Percentiles rank a stretch among this genome's conserved stretches.
phyloP scores from a whole-genome alignment of 2,797 vertebrate genomes.

The Pseudomugil tenellus region DNA sequence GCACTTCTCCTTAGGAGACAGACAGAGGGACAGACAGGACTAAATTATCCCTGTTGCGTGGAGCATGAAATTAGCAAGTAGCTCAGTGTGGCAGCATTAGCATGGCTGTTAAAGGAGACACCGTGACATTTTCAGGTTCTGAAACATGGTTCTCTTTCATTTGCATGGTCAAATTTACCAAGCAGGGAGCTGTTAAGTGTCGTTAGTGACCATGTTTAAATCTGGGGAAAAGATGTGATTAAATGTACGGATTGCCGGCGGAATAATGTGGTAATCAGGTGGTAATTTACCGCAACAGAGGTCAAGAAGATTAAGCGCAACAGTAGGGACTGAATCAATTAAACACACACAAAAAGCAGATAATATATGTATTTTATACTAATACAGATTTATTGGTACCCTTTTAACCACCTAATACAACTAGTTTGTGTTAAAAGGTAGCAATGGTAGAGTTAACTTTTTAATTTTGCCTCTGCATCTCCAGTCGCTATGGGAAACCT shows the following conservation, averaged over 20 bases:
- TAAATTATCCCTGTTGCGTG: conserved; percentile 77
- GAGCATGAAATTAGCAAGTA: conserved; percentile 81
- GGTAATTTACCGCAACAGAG: conserved; percentile 28
- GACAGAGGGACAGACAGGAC: conserved; percentile 57
- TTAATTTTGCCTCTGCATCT: too few species aligned
- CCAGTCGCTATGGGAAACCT: too few species aligned
- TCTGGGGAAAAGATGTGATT: conserved; percentile 18
- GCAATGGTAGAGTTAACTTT: not conserved
- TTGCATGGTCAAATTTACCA: conserved; percentile 27
- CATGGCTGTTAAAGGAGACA: conserved; percentile 71
- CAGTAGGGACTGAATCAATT: conserved; percentile 12
- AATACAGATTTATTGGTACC: not conserved
- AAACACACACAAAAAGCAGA: not conserved
- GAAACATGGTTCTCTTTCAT: conserved; percentile 53
- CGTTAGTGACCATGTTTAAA: conserved; percentile 35
- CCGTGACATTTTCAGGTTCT: conserved; percentile 65
- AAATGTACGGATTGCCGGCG: conserved; percentile 22
- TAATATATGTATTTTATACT: not conserved
- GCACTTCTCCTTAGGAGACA: conserved; percentile 32
- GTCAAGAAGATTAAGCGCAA: conserved; percentile 25
- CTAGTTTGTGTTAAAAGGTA: conserved; percentile 2
- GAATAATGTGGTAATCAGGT: conserved; percentile 25
- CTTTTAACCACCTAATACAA: not conserved
- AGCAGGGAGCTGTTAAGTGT: conserved; percentile 39
- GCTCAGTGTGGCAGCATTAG: conserved; percentile 79